Base-by-base conservation (phyloP, 2,113 vertebrate genomes). In the Struthio camelus region DNA sequence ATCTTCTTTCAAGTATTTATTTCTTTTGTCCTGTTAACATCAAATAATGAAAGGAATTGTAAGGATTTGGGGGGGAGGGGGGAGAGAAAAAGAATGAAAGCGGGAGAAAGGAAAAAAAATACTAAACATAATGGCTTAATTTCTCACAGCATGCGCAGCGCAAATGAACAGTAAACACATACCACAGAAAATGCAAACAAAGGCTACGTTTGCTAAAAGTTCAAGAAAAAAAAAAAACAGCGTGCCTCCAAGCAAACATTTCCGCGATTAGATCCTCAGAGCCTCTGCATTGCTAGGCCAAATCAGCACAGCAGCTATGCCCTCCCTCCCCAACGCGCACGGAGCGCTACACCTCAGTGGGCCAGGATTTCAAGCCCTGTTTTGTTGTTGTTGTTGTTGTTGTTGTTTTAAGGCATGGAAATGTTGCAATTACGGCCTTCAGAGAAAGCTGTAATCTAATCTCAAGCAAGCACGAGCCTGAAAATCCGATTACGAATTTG, bases 41-140 rank as follows among this genome's bases (percentile, higher is more conserved):
- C 90, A 80, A 97, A 94, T 84, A 97, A 96, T 87, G 97, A 97
- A 97, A 97, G 92, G 97, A 98, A 98, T 97, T 87, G 96, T 64
- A 93, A 93, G 65, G 97, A 94, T 97, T 96, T 92, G 28, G 64
- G 53, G 58, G 17, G 7, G 11, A 14, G 22, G 36, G 59, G n/a
- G 40, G 27, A 22, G 13, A 44, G 17, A n/a, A 92, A 81, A 64
- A 66, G 85, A 93, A 96, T 77, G 79, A 96, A 94, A 94, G 94
- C 79, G 46, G 67, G 81, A 93, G 87, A 92, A 93, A 72, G 40
- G 32, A 27, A 19, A 62, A 48, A 83, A 81, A 78, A 64, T 10
- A 36, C 1, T 64, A 51, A 51, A 64, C 80, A 32, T 34, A 84
- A 84, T 48, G 81, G 89, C 72, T 94, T 93, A 18, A 94, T 96